Conservation (phyloP, 2,113 vertebrate genomes). For the Equus quagga region DNA sequence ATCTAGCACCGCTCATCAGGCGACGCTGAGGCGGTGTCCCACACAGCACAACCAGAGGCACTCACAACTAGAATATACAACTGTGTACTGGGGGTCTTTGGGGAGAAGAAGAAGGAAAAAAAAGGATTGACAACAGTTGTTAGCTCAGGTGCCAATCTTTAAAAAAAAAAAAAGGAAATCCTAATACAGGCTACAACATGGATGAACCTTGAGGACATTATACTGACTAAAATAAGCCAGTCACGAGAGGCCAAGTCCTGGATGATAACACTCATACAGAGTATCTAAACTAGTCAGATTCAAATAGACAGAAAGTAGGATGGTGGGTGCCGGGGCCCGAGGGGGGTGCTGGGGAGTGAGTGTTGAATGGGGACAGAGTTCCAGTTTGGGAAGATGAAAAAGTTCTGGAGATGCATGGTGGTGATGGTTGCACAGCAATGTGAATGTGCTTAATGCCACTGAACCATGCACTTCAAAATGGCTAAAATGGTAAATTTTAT, state of each 20-base stretch:
- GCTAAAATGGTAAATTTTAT: no score
- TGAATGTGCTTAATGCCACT: fast-evolving
- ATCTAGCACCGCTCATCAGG: no score
- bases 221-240: neutral
- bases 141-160: no score
- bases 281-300: neutral
- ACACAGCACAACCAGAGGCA: no score
- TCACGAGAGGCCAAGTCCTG: no score
- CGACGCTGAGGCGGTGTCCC: no score
- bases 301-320: neutral
- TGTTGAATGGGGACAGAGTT: neutral
- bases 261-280: fast-evolving
- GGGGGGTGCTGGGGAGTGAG: fast-evolving
- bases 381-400: fast-evolving
- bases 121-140: no score
- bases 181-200: fast-evolving
- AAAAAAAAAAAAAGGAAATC: no score
- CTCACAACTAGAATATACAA: no score
- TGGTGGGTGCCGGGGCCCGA: neutral
- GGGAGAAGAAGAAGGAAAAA: no score
- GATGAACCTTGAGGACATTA: fast-evolving
- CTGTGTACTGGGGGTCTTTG: no score
- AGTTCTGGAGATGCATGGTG: neutral
- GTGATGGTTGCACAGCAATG: fast-evolving
- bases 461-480: neutral